Conservation (phyloP, 2,797 vertebrate genomes). For the Perdix hodgsoniae region DNA sequence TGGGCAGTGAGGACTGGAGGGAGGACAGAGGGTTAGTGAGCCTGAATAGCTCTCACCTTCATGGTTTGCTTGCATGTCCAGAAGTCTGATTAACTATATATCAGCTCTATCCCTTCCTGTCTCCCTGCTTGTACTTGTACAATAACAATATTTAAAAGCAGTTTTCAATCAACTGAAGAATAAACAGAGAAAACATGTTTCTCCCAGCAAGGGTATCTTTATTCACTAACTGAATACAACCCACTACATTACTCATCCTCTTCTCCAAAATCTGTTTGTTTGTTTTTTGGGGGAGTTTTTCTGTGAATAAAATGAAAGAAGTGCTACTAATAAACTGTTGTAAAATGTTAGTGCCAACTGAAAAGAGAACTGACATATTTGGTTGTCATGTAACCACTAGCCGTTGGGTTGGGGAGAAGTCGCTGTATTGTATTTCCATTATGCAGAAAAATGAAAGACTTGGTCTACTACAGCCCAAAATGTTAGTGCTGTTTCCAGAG, state of each 20-base stretch:
- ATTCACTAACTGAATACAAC: slow-evolving; percentile 31
- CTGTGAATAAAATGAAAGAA: not conserved
- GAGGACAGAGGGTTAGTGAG: not conserved
- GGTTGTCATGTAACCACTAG: not conserved
- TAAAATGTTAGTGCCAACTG: not conserved
- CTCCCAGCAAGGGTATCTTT: slow-evolving; percentile 9
- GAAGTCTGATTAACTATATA: not conserved
- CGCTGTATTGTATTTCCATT: not conserved
- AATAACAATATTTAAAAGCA: not conserved
- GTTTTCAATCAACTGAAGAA: not conserved
- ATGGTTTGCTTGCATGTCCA: not conserved
- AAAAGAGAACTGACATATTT: not conserved
- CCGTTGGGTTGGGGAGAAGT: not conserved
- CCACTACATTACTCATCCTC: slow-evolving; percentile 51
- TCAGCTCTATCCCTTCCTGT: not conserved
- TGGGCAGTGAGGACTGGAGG: not conserved
- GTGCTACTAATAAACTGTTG: not conserved
- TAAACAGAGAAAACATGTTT: slow-evolving; percentile 24
- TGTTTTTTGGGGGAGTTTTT: not conserved
- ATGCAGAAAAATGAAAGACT: not conserved
- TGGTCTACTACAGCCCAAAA: not conserved
- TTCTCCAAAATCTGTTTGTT: not conserved
- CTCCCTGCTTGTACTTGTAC: not conserved
- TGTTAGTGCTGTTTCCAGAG: not conserved
- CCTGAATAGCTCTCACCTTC: not conserved